Evolutionary conservation across 2,797 vertebrate genomes (phyloP), one percentile per base, ranked within the genome.

Genomic region (Leucoraja ocellata): DNA sequence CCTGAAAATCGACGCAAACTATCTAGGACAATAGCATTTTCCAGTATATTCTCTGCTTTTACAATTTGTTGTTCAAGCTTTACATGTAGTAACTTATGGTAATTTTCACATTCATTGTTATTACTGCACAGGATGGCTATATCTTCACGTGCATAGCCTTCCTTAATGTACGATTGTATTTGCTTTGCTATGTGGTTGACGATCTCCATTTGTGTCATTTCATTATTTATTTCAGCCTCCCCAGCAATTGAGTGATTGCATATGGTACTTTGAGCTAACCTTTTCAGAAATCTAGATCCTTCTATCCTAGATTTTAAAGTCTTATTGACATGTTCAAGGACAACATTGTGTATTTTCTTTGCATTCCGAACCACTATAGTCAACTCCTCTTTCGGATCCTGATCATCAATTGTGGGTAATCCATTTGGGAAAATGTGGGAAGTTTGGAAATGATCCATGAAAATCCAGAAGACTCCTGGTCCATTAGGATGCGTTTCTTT

Each of bases 371-470:
- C 94, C 16, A 94, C 90, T 77, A 1, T 91, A 0, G 71, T 95
- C 71, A 96, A 94, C 9, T 73, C 14, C 28, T 94, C 93, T 2
- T 6, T 74, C 0, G 94, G 94, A 79, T 94, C 74, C 0, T 96
- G 95, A 3, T 0, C 0, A 3, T 0, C 3, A 9, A 91, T 0
- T 32, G 0, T 0, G 7, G 96, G 95, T 14, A 96, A 95, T 4
- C 95, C 95, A 2, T 6, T 95, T 39, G 0, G 0, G 46, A 16
- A 93, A 32, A n/a, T 3, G n/a, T 94, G 94, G 76, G 54, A 95
- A 73, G 84, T 94, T 93, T 96, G 95, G 91, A 95, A 95, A 54
- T 96, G 95, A 94, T 96, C 96, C 73, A 96, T 93, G 93, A 96
- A 96, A 93, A 96, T 94, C 95, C 96, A 96, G 91, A 96, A 94